Evolutionary conservation across 1,140 invertebrate species (phyloP).

Genomic region (Platyura marginata): DNA sequence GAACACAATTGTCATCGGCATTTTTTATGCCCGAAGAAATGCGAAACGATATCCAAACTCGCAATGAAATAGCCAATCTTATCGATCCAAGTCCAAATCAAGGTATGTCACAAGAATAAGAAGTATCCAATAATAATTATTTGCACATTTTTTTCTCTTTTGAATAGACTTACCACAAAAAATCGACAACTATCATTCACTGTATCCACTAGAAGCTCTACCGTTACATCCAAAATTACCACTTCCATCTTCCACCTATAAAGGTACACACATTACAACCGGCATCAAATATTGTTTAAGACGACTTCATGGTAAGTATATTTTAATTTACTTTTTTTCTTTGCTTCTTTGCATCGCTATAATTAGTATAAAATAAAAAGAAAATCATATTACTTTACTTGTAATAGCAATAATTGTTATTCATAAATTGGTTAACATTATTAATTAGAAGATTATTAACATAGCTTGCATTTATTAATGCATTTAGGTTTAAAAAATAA

Average conservation of each 20-base stretch:
- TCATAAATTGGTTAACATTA: too few species aligned
- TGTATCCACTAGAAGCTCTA: slow-evolving; percentile 63
- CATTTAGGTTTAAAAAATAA: too few species aligned
- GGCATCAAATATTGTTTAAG: slow-evolving; percentile 72
- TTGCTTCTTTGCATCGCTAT: too few species aligned
- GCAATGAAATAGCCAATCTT: slow-evolving; percentile 42
- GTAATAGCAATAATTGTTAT: too few species aligned
- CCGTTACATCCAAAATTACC: slow-evolving; percentile 44
- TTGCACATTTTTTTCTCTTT: slow-evolving; percentile 12
- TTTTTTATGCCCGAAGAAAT: slow-evolving; percentile 64
- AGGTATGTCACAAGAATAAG: slow-evolving; percentile 14
- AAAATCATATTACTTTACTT: too few species aligned
- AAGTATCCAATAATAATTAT: slow-evolving; percentile 24
- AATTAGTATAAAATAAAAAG: too few species aligned
- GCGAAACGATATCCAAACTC: slow-evolving; percentile 52
- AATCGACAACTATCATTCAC: slow-evolving; percentile 78
- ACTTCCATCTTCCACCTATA: slow-evolving; percentile 71
- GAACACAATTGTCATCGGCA: slow-evolving; percentile 32
- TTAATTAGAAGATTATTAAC: too few species aligned
- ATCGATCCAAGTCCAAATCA: slow-evolving; percentile 50
- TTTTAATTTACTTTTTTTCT: too few species aligned
- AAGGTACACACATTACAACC: slow-evolving; percentile 76
- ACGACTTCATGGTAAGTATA: slow-evolving; percentile 55
- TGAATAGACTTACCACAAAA: slow-evolving; percentile 34
- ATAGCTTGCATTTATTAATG: too few species aligned